Evolutionary conservation across 2,797 vertebrate species (phyloP).

Genomic region (Pseudochirops cupreus): DNA sequence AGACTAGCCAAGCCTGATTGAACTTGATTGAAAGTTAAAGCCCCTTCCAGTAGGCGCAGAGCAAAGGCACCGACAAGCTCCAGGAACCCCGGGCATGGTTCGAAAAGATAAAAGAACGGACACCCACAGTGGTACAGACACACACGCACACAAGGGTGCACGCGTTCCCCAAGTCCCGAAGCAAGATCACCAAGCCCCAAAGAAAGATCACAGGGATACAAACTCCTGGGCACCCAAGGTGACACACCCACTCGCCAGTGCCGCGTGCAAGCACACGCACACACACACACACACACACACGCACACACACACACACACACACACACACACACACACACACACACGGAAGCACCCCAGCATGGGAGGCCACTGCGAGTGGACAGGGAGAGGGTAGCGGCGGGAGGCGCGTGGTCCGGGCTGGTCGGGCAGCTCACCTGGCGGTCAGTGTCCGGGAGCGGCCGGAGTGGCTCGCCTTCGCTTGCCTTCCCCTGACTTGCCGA

Average conservation of each 20-base stretch:
- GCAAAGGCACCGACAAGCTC: background rate
- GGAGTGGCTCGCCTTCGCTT: background rate
- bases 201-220: no score
- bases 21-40: background rate
- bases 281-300: background rate
- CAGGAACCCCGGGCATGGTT: background rate
- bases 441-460: conserved; percentile 58
- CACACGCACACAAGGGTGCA: background rate
- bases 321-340: background rate
- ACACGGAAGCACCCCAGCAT: background rate
- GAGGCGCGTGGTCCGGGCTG: background rate
- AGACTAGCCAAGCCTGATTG: background rate
- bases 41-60: background rate
- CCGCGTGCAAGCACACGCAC: background rate
- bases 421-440: conserved; percentile 77
- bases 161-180: background rate
- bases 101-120: background rate
- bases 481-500: background rate
- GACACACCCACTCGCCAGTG: background rate
- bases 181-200: background rate
- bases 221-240: background rate
- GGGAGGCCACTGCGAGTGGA: background rate
- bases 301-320: background rate
- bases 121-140: background rate
- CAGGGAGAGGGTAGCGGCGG: background rate